A percentile compares a stretch with the other conserved stretches of the same genome.
Conservation (phyloP, 2,113 vertebrate genomes). For the Pycnonotus jocosus region DNA sequence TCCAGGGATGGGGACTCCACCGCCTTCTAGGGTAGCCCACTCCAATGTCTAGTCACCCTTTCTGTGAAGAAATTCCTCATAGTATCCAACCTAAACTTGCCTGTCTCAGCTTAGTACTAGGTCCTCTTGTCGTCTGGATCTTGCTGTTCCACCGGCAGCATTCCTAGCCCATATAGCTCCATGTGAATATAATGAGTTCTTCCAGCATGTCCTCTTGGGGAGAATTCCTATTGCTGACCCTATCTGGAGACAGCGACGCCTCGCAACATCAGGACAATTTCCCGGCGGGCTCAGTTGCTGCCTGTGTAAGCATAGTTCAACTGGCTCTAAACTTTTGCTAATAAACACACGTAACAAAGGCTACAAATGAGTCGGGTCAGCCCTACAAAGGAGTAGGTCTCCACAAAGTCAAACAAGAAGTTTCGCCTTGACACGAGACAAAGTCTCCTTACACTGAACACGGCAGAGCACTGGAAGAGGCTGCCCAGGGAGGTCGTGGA, state of each 20-base stretch:
- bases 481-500: not conserved
- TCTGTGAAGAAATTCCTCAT: not conserved
- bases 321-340: not conserved
- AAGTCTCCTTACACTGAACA: too few species aligned
- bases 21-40: not conserved
- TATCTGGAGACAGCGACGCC: fast-evolving
- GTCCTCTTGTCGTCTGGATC: not conserved
- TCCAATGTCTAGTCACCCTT: not conserved
- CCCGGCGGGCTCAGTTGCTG: not conserved
- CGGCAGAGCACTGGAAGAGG: not conserved
- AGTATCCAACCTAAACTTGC: not conserved
- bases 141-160: not conserved
- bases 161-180: not conserved
- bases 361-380: not conserved
- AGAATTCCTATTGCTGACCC: not conserved
- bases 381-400: not conserved
- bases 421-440: not conserved
- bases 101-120: not conserved
- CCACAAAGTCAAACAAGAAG: not conserved
- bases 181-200: not conserved
- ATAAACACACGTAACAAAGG: not conserved
- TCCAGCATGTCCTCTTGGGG: not conserved
- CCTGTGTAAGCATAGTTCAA: not conserved
- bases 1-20: not conserved
- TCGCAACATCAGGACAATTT: not conserved